These are phyloP conservation scores for Oryzias javanicus DNA, from an alignment of 2,113 vertebrate species.

Conservation along the genomic window DNA sequence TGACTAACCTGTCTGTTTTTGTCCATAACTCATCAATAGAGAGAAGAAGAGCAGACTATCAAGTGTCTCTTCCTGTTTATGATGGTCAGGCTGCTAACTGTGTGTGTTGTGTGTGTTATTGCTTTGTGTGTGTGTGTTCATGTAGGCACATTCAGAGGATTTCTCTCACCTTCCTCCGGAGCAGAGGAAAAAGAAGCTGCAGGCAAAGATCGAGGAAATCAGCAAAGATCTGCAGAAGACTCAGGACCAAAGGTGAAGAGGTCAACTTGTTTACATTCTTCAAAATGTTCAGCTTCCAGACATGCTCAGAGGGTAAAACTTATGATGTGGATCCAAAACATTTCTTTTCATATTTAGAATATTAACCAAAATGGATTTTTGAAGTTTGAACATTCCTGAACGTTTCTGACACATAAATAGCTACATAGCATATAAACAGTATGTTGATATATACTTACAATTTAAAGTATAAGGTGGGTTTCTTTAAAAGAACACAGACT, in stretches of 20 bases:
- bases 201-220: constrained; percentile 80
- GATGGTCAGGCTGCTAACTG: not conserved
- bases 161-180: constrained; percentile 75
- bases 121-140: constrained; percentile 19
- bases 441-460: too few species aligned
- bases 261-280: not conserved
- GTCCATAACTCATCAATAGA: not conserved
- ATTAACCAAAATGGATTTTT: too few species aligned
- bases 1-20: not conserved
- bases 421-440: too few species aligned
- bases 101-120: constrained; percentile 18
- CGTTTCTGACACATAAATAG: too few species aligned
- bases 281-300: too few species aligned
- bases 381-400: too few species aligned
- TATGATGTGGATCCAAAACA: too few species aligned
- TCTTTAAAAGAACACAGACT: too few species aligned
- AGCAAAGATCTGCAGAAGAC: constrained; percentile 89
- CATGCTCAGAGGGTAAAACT: too few species aligned
- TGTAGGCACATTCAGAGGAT: constrained; percentile 64
- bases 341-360: too few species aligned
- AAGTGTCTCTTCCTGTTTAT: not conserved
- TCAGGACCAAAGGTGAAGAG: constrained; percentile 86
- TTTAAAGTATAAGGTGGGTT: too few species aligned
- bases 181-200: constrained; percentile 74
- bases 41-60: constrained; percentile 1